Percentiles rank a stretch among this genome's conserved stretches.
Evolutionary conservation across 2,888 invertebrate genomes (phyloP).

Genomic region (Anagyrus pseudococci): DNA sequence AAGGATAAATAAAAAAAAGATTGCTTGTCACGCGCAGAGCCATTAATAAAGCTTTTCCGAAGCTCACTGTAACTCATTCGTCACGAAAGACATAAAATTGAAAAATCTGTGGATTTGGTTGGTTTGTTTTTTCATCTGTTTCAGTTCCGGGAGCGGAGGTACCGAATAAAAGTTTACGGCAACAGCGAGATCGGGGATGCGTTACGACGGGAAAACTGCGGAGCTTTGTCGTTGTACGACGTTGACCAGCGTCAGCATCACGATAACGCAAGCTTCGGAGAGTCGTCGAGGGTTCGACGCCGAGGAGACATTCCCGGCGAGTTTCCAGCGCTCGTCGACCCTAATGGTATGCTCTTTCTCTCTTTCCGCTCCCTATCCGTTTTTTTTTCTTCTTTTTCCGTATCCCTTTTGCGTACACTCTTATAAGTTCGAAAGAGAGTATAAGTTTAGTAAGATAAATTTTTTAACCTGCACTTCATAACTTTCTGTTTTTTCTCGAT

Average conservation of each 20-base stretch:
- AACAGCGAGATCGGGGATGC: conserved; percentile 49
- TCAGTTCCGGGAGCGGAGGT: conserved; percentile 54
- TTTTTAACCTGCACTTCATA: background rate
- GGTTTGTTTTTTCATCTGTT: too few species aligned
- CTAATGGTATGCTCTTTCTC: conserved; percentile 28
- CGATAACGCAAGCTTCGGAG: background rate
- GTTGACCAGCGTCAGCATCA: conserved; percentile 21
- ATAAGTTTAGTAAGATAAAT: background rate
- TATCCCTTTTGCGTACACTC: background rate
- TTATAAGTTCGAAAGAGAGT: background rate
- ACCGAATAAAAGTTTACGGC: conserved; percentile 53
- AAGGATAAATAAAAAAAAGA: too few species aligned
- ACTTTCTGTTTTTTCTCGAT: background rate
- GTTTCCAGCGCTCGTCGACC: conserved; percentile 35
- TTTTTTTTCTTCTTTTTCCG: background rate
- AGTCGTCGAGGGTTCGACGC: conserved; percentile 54
- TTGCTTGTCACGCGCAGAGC: too few species aligned
- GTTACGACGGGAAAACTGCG: conserved; percentile 54
- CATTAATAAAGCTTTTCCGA: too few species aligned
- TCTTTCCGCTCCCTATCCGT: too few species aligned
- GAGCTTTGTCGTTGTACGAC: conserved; percentile 27
- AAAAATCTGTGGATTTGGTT: too few species aligned
- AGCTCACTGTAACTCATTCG: too few species aligned
- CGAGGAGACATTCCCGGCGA: conserved; percentile 69
- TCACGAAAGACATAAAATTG: too few species aligned